Evolutionary conservation across 1,140 invertebrate genomes (phyloP), one percentile per base, ranked within the genome.

Genomic region (Phymorhynchus buccinoides): DNA sequence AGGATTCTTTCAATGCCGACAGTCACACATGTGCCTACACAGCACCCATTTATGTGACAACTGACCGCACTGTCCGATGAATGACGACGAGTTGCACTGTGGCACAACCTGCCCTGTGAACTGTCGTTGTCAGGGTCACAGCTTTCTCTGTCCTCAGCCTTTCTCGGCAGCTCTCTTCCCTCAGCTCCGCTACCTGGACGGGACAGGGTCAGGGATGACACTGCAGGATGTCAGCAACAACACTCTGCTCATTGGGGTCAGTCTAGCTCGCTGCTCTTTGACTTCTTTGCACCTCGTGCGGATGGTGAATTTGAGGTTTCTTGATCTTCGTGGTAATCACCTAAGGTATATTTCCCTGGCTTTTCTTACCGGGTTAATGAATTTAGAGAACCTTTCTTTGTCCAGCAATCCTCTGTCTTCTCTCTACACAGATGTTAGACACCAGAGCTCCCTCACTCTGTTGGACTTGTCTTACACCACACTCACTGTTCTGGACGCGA

Each of bases 41-140:
- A 62, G 56, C n/a, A 27, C 22, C 22, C 56, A 62, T 27, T 16
- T 62, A 27, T 62, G 56, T 62, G 56, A 62, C n/a, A 27, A 27
- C 56, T 62, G 56, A 27, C 56, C 56, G 22, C 56, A 87, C 56
- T 86, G 80, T 82, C 85, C 82, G 41, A 44, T 83, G 37, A 30
- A 68, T 66, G 84, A 85, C 32, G 80, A 87, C 32, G 84, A 86
- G 37, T 32, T 56, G 44, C 78, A 80, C 22, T 87, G 81, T 48
- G 35, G 77, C 30, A 27, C 30, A 2, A 3, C 22, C 3, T 78
- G 77, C 27, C 77, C 77, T 92, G 88, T 42, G 90, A 66, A n/a
- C 41, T 87, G 84, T 41, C 35, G 44, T 16, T 87, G 80, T 66
- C 41, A 27, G 56, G 56, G 4, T 62, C 22, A 62, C 22, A 18